Conservation (phyloP, 2,888 invertebrate genomes). For the Agonopterix arenella region DNA sequence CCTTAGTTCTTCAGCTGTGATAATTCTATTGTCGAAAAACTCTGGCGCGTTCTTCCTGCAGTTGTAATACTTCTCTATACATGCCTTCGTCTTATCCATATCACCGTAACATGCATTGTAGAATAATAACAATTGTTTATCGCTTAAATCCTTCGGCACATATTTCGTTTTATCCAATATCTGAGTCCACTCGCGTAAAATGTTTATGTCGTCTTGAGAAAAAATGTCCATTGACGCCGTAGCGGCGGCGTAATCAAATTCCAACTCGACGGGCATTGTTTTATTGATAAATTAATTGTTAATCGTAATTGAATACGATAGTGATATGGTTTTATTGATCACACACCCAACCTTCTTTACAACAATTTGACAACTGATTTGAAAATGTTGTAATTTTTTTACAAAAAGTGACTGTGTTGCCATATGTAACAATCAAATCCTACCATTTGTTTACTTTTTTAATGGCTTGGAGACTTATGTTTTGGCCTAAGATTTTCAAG, state of each 20-base stretch:
- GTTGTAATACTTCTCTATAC: conserved; percentile 79
- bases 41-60: conserved; percentile 78
- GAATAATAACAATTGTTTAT: conserved; percentile 80
- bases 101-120: conserved; percentile 80
- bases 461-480: not conserved
- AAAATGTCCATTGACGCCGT: conserved; percentile 64
- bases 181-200: conserved; percentile 62
- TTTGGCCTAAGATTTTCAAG: not conserved
- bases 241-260: conserved; percentile 58
- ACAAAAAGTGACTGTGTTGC: conserved; percentile 11
- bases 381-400: conserved; percentile 6
- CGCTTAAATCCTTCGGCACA: conserved; percentile 68
- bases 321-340: conserved; percentile 18
- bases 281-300: conserved; percentile 18
- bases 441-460: conserved; percentile 13
- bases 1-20: conserved; percentile 68
- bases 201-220: conserved; percentile 65
- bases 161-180: conserved; percentile 64
- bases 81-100: conserved; percentile 76
- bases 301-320: conserved; percentile 39
- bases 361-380: conserved; percentile 54
- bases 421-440: conserved; percentile 11
- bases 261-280: conserved; percentile 60
- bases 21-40: conserved; percentile 77
- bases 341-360: conserved; percentile 25